Conservation (phyloP, 2,888 invertebrate genomes). For the Tenthredo mesomela region DNA sequence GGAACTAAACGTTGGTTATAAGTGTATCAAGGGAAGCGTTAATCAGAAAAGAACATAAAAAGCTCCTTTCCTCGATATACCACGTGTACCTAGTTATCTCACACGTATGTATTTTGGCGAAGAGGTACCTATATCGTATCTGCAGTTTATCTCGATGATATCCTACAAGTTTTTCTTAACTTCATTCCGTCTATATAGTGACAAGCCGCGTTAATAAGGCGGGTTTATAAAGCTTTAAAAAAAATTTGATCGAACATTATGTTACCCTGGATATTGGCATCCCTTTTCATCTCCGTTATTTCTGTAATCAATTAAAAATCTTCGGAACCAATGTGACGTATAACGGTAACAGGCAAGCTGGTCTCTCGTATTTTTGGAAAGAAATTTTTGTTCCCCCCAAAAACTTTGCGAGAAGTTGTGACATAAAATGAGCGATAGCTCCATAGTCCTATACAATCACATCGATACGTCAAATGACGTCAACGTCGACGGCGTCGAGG, state of each 20-base stretch:
- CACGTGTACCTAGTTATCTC: not conserved
- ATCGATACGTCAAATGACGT: conserved; percentile 33
- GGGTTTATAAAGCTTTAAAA: not conserved
- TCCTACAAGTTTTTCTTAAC: not conserved
- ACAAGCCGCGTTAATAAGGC: not conserved
- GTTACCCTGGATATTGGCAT: not conserved
- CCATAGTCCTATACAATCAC: not conserved
- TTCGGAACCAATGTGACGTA: not conserved
- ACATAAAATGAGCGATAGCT: not conserved
- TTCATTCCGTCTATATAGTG: not conserved
- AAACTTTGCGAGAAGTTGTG: not conserved
- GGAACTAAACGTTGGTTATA: not conserved
- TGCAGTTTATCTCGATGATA: not conserved
- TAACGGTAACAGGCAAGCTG: not conserved
- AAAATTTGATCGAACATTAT: not conserved
- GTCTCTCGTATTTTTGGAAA: not conserved
- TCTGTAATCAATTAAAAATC: not conserved
- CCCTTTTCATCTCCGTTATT: not conserved
- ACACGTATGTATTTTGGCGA: not conserved
- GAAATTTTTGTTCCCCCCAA: not conserved
- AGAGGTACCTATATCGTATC: not conserved
- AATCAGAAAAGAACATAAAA: not conserved
- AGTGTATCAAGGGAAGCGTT: conserved; percentile 15
- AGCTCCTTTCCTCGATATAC: not conserved
- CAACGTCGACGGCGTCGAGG: conserved; percentile 12